These are phyloP conservation scores for Lytechinus variegatus DNA, from an alignment of 35 echinoderm and acorn worm genomes.

Conservation along the genomic window DNA sequence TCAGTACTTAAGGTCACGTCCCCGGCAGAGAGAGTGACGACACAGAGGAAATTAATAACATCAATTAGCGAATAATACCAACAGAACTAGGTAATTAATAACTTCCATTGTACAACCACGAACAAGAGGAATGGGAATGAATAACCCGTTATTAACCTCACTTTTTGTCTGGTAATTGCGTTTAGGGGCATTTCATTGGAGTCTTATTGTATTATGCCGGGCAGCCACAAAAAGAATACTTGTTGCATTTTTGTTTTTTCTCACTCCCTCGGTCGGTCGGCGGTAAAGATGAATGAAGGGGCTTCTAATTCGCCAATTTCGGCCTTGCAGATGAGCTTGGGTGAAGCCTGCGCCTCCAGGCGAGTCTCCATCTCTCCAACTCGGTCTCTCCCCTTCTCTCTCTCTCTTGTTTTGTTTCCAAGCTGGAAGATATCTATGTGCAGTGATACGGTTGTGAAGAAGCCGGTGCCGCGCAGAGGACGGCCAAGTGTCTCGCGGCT, in stretches of 20 bases:
- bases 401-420: slow-evolving; percentile 16
- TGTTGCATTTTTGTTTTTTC: slow-evolving; percentile 41
- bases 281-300: slow-evolving; percentile 17
- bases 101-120: slow-evolving; percentile 39
- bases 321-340: slow-evolving; percentile 36
- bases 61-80: slow-evolving; percentile 30
- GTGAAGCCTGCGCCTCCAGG: not conserved
- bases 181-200: slow-evolving; percentile 6
- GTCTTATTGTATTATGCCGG: not conserved
- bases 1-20: not conserved
- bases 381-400: not conserved
- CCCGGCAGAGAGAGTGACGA: not conserved
- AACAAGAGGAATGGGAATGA: not conserved
- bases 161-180: not conserved
- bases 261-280: not conserved
- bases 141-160: slow-evolving; percentile 16
- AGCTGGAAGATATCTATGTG: not conserved
- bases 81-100: slow-evolving; percentile 21
- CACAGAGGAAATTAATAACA: slow-evolving; percentile 21
- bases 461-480: slow-evolving; percentile 19
- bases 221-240: slow-evolving; percentile 22
- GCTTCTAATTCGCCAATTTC: slow-evolving; percentile 39
- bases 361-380: not conserved
- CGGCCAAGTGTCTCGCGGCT: not conserved
- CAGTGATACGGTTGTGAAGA: slow-evolving; percentile 42